These are phyloP conservation scores for Lithobates pipiens DNA, from an alignment of 2,797 vertebrate genomes.

Conservation along the genomic window DNA sequence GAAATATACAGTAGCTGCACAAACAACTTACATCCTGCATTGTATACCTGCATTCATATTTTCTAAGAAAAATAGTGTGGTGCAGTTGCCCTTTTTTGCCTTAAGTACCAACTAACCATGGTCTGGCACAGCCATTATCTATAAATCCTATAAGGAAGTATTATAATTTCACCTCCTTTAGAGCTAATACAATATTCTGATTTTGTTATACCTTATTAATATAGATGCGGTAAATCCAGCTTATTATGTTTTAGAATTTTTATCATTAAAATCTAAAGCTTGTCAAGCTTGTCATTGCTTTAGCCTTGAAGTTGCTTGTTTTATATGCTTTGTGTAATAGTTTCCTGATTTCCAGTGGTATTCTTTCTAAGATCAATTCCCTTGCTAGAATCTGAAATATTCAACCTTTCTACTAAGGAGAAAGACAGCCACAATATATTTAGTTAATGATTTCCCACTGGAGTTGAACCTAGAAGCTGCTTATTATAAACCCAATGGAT, in stretches of 20 bases:
- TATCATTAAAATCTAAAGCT: slow-evolving; percentile 49
- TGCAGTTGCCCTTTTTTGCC: too few relatives aligned
- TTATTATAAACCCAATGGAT: slow-evolving; percentile 52
- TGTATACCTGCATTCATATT: too few relatives aligned
- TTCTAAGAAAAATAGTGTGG: too few relatives aligned
- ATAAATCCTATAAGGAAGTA: too few relatives aligned
- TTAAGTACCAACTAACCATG: too few relatives aligned
- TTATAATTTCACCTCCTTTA: slow-evolving; percentile 5
- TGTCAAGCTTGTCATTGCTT: slow-evolving; percentile 35
- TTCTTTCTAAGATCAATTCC: slow-evolving; percentile 53
- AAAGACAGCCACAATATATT: slow-evolving; percentile 55
- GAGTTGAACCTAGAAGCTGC: slow-evolving; percentile 50
- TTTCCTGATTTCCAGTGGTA: slow-evolving; percentile 46
- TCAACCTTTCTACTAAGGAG: slow-evolving; percentile 50
- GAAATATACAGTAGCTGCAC: too few relatives aligned
- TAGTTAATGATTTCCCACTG: slow-evolving; percentile 57
- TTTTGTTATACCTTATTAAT: slow-evolving; percentile 23
- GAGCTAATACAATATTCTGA: background rate
- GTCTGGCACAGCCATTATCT: too few relatives aligned
- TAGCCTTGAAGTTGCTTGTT: slow-evolving; percentile 49
- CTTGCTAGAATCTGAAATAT: slow-evolving; percentile 49
- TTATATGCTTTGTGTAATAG: slow-evolving; percentile 51
- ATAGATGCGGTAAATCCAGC: slow-evolving; percentile 24
- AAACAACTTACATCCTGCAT: too few relatives aligned
- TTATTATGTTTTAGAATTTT: slow-evolving; percentile 41